These are phyloP conservation scores for Monopis laevigella DNA, from an alignment of 2,888 invertebrate species.

Conservation along the genomic window DNA sequence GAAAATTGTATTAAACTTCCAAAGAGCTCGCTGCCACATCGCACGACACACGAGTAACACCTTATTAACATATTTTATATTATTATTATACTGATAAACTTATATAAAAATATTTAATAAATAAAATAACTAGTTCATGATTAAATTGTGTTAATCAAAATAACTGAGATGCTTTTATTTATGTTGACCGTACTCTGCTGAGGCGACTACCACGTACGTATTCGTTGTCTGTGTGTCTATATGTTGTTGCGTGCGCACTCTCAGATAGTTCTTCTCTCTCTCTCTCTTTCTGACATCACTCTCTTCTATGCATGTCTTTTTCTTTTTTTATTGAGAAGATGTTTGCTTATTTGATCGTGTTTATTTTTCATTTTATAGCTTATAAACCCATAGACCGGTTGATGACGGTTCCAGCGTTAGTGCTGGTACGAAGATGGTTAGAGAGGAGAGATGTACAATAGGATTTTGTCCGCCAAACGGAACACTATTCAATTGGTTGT, in stretches of 20 bases:
- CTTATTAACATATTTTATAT: constrained; percentile 60
- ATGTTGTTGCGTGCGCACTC: constrained; percentile 58
- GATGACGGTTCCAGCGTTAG: too few species aligned
- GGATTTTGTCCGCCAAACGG: too few species aligned
- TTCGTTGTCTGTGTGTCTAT: constrained; percentile 59
- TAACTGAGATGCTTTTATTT: constrained; percentile 66
- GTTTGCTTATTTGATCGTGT: too few species aligned
- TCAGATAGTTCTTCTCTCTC: neutral
- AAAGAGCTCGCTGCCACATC: constrained; percentile 54
- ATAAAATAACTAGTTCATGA: constrained; percentile 63
- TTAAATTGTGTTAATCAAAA: constrained; percentile 67
- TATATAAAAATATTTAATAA: too few species aligned
- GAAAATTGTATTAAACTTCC: too few species aligned
- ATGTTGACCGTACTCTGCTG: constrained; percentile 65
- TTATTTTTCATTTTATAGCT: too few species aligned
- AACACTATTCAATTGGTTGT: too few species aligned
- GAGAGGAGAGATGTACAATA: too few species aligned
- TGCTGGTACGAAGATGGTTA: too few species aligned
- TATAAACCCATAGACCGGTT: too few species aligned
- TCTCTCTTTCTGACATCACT: neutral
- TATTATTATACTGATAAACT: too few species aligned
- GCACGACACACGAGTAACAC: constrained; percentile 61
- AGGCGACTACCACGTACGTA: constrained; percentile 66
- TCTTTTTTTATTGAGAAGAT: neutral
- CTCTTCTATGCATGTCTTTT: neutral